These are phyloP conservation scores for Pangasius macronema DNA, from an alignment of 2,797 vertebrate species.

Conservation along the genomic window DNA sequence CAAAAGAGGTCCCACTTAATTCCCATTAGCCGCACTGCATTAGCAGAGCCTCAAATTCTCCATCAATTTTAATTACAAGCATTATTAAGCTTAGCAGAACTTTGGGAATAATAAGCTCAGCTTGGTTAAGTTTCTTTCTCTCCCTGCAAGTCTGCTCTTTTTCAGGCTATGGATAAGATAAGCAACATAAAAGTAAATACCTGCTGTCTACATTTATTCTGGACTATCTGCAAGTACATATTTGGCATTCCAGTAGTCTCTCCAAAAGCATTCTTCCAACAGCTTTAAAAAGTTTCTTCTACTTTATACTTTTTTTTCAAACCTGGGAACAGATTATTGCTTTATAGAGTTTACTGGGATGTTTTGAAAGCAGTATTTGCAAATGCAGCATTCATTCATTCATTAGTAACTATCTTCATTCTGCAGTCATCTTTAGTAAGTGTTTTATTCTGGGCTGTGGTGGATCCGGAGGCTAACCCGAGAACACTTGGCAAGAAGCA, in stretches of 20 bases:
- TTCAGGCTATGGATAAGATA: not conserved
- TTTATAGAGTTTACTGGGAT: not conserved
- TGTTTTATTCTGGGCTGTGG: not conserved
- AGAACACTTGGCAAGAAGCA: not conserved
- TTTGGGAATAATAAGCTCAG: conserved; percentile 54
- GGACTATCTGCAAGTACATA: conserved; percentile 27
- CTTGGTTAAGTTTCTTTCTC: conserved; percentile 29
- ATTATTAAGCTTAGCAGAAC: conserved; percentile 60
- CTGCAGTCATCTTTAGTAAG: not conserved
- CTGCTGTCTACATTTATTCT: conserved; percentile 62
- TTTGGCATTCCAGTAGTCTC: not conserved
- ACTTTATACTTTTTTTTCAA: not conserved
- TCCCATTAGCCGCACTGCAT: conserved; percentile 37
- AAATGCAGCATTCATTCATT: not conserved
- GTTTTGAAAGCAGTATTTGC: not conserved
- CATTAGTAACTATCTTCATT: not conserved
- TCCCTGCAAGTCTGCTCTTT: conserved; percentile 35
- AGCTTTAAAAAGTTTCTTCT: not conserved
- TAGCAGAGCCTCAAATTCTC: conserved; percentile 36
- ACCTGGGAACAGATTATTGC: not conserved
- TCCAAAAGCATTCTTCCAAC: not conserved
- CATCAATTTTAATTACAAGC: conserved; percentile 65
- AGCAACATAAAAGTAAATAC: conserved; percentile 66
- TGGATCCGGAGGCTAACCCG: not conserved
- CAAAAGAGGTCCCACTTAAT: conserved; percentile 39